A percentile compares a stretch with the other conserved stretches of the same genome.
These are phyloP conservation scores for Rallus limicola DNA, from an alignment of 2,113 vertebrate species.

Conservation along the genomic window DNA sequence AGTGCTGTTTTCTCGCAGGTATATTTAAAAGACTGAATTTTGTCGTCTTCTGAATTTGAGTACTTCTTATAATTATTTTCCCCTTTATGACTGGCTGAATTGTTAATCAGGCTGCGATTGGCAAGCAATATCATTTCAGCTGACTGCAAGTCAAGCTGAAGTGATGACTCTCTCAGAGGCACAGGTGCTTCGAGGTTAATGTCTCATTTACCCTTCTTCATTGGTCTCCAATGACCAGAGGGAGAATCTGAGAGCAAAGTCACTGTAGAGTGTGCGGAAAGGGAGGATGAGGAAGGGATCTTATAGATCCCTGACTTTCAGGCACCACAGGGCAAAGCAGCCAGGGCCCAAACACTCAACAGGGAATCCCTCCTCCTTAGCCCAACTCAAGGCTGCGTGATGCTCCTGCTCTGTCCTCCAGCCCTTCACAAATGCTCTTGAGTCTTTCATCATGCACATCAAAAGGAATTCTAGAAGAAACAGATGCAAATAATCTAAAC, in stretches of 20 bases:
- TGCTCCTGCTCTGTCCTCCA: not conserved
- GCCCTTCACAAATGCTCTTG: accelerated
- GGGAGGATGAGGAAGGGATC: not conserved
- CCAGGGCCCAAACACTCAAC: not conserved
- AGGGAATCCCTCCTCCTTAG: not conserved
- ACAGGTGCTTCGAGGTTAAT: not conserved
- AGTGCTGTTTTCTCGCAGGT: not conserved
- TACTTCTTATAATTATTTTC: not conserved
- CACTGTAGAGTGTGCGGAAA: not conserved
- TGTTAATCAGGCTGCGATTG: not conserved
- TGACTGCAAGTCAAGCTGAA: not conserved
- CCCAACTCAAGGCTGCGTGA: not conserved
- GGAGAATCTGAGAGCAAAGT: not conserved
- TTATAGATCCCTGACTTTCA: not conserved
- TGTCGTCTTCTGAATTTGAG: not conserved
- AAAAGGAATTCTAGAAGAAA: conserved; percentile 40
- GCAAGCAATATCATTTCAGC: not conserved
- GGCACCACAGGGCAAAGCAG: not conserved
- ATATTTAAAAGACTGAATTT: not conserved
- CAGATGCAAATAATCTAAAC: conserved; percentile 4
- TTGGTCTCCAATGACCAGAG: not conserved
- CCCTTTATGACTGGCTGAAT: not conserved
- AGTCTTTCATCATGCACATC: conserved; percentile 6
- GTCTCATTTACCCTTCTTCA: not conserved
- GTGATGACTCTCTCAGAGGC: not conserved